These are phyloP conservation scores for Electrophaes corylata DNA, from an alignment of 2,888 invertebrate species.

Conservation along the genomic window DNA sequence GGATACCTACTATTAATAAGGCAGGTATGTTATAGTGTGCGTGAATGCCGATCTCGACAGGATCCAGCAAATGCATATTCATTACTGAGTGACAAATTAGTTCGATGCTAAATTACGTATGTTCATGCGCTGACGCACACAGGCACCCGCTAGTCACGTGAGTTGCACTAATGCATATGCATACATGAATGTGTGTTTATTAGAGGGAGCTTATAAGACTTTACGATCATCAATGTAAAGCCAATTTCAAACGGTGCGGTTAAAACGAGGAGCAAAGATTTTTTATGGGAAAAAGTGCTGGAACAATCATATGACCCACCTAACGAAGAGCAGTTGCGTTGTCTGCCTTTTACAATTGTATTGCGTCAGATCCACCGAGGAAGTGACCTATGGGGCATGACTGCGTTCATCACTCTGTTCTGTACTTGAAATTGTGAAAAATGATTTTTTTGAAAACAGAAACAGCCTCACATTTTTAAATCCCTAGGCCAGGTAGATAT, in stretches of 20 bases:
- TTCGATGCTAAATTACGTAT: slow-evolving; percentile 25
- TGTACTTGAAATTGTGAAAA: too few species aligned
- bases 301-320: too few species aligned
- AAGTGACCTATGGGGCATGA: too few species aligned
- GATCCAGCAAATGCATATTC: slow-evolving; percentile 38
- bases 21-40: slow-evolving; percentile 20
- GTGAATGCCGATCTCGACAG: slow-evolving; percentile 30
- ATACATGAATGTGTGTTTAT: slow-evolving; percentile 2
- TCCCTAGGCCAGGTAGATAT: too few species aligned
- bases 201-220: slow-evolving; percentile 1
- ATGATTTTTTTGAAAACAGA: too few species aligned
- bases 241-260: not conserved
- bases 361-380: too few species aligned
- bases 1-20: slow-evolving; percentile 11
- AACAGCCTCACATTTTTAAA: too few species aligned
- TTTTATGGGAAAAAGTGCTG: too few species aligned
- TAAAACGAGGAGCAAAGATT: not conserved
- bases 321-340: too few species aligned
- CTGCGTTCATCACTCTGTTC: too few species aligned
- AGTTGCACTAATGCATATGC: slow-evolving; percentile 2
- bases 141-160: not conserved
- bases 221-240: not conserved
- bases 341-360: too few species aligned
- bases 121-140: slow-evolving; percentile 25
- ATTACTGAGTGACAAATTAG: slow-evolving; percentile 38